phyloP scores from a whole-genome alignment of 2,113 vertebrate species.

The Mormyrus lacerda region DNA sequence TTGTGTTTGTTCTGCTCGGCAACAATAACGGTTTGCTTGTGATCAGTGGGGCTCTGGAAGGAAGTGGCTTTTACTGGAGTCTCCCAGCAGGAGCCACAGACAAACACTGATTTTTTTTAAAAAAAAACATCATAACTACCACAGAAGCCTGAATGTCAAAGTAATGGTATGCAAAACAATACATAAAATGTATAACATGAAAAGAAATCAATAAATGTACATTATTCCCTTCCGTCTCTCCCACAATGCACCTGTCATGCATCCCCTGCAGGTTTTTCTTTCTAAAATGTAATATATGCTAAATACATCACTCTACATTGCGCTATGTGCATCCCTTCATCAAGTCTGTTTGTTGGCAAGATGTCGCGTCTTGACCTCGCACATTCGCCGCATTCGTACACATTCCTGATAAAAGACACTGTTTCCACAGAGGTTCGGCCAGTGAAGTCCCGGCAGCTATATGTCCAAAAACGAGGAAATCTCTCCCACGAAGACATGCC shows the following conservation, averaged over 20 bases:
- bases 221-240: conserved; percentile 40
- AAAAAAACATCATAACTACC: conserved; percentile 25
- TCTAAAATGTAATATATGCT: conserved; percentile 8
- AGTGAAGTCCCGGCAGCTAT: not conserved
- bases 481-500: not conserved
- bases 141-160: conserved; percentile 33
- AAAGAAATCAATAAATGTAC: conserved; percentile 55
- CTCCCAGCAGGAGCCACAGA: not conserved
- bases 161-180: conserved; percentile 54
- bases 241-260: conserved; percentile 45
- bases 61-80: not conserved
- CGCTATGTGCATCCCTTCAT: not conserved
- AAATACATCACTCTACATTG: conserved; percentile 15
- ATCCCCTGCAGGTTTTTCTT: conserved; percentile 24
- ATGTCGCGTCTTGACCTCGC: not conserved
- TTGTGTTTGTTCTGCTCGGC: conserved; percentile 17
- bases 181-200: conserved; percentile 48
- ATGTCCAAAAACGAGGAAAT: not conserved
- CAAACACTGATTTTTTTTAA: not conserved
- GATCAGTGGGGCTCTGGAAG: conserved; percentile 14
- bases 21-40: conserved; percentile 31
- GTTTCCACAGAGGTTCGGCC: not conserved
- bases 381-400: not conserved
- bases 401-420: not conserved
- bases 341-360: conserved; percentile 1